These are phyloP conservation scores for Heliconius hortense DNA, from an alignment of 2,888 invertebrate genomes.

Conservation along the genomic window DNA sequence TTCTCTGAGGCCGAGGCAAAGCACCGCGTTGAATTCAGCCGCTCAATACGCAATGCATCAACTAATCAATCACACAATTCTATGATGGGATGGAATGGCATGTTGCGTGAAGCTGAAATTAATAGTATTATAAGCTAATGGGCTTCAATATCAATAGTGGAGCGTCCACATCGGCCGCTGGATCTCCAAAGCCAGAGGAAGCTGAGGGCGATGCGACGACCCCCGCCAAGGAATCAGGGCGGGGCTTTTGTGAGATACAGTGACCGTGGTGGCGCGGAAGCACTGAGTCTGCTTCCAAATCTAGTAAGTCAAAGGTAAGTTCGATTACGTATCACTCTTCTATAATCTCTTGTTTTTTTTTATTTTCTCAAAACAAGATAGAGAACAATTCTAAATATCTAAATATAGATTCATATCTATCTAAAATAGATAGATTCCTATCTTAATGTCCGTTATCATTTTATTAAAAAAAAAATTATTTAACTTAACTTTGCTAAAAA, in stretches of 20 bases:
- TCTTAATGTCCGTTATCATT: no score
- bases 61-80: no score
- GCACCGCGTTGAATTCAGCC: no score
- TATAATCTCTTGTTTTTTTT: background rate
- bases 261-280: conserved; percentile 83
- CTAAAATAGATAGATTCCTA: no score
- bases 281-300: conserved; percentile 80
- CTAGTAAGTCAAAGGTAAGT: conserved; percentile 75
- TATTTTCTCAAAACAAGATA: background rate
- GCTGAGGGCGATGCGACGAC: conserved; percentile 65
- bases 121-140: no score
- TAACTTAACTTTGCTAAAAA: background rate
- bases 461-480: background rate
- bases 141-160: conserved; percentile 51
- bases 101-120: no score
- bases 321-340: background rate
- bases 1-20: no score
- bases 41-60: no score
- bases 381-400: no score
- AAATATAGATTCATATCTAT: no score
- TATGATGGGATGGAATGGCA: no score
- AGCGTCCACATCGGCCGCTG: conserved; percentile 61
- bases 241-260: conserved; percentile 83
- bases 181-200: conserved; percentile 70
- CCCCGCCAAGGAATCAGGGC: conserved; percentile 76